A percentile compares a stretch with the other conserved stretches of the same genome.
Evolutionary conservation across 1,140 invertebrate genomes (phyloP).

Genomic region (Gryon sp.): DNA sequence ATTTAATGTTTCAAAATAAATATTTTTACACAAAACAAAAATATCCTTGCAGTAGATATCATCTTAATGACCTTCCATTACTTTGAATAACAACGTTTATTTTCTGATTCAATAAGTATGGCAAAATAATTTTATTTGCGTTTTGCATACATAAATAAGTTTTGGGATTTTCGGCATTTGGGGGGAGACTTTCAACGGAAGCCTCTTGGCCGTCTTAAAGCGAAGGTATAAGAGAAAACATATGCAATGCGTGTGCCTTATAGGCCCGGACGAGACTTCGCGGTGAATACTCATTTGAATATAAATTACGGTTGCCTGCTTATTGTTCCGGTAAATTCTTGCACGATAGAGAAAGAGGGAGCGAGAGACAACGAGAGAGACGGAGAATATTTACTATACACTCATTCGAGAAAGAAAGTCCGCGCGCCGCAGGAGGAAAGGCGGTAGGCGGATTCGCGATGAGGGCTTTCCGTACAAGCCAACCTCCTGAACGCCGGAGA

Average conservation of each 20-base stretch:
- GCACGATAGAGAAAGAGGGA: slow-evolving; percentile 66
- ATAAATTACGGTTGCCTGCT: slow-evolving; percentile 72
- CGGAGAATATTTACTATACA: slow-evolving; percentile 67
- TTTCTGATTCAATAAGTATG: too few relatives aligned
- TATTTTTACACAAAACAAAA: too few relatives aligned
- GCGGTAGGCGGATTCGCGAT: slow-evolving; percentile 51
- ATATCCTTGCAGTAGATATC: too few relatives aligned
- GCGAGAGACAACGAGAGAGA: too few relatives aligned
- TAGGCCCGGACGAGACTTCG: slow-evolving; percentile 61
- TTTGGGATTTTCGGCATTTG: background rate
- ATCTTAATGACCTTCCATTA: too few relatives aligned
- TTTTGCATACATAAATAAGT: too few relatives aligned
- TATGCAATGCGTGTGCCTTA: slow-evolving; percentile 44
- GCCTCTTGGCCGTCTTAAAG: slow-evolving; percentile 46
- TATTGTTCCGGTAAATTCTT: slow-evolving; percentile 72
- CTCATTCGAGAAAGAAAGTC: slow-evolving; percentile 33
- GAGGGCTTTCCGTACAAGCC: slow-evolving; percentile 28
- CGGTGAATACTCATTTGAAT: slow-evolving; percentile 72
- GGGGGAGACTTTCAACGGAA: slow-evolving; percentile 45
- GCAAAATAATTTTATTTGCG: background rate
- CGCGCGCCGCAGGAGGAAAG: background rate
- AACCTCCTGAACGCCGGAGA: slow-evolving; percentile 27
- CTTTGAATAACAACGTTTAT: too few relatives aligned
- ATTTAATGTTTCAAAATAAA: too few relatives aligned
- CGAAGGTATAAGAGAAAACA: slow-evolving; percentile 55